Base-by-base conservation (phyloP, 2,888 invertebrate genomes). In the Machimus rusticus region DNA sequence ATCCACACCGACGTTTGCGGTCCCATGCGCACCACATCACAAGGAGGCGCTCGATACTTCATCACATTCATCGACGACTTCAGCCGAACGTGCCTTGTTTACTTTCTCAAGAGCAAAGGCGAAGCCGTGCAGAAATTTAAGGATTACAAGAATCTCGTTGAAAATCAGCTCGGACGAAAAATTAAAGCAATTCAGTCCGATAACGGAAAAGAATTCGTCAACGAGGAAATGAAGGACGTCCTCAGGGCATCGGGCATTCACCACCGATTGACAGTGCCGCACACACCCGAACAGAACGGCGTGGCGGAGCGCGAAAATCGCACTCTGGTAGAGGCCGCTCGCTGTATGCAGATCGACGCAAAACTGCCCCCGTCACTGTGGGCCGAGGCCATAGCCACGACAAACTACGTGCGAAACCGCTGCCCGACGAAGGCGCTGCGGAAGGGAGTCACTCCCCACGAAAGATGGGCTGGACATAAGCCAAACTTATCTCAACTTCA, bases 221-320 rank as follows among this genome's bases (percentile, higher is more conserved):
- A n/a, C n/a, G n/a, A n/a, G n/a, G n/a, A n/a, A n/a, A n/a, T n/a
- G n/a, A n/a, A n/a, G n/a, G n/a, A n/a, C n/a, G n/a, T n/a, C n/a
- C n/a, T n/a, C n/a, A n/a, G n/a, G 43, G 43, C 43, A 8, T 43
- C 43, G 1, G 55, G 55, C 55, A 55, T 55, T 74, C 19, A 66
- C 76, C 12, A 46, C 46, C 74, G 16, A 31, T 74, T 87, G 16
- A 88, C 89, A 14, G 88, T 87, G 31, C 87, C 88, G 43, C 89
- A 87, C 76, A 88, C 84, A 74, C 89, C 88, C 3, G 87, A 89
- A 77, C 88, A 88, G 79, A 89, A 89, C 74, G 89, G 88, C 28
- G 88, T 88, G 28, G 88, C 88, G 12, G 89, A 89, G 87, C 79
- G 88, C 19, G 89, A 88, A 43, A 89, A 89, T 46, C 87, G 88